Evolutionary conservation across 2,113 vertebrate genomes (phyloP).

Genomic region (Geothlypis trichas): DNA sequence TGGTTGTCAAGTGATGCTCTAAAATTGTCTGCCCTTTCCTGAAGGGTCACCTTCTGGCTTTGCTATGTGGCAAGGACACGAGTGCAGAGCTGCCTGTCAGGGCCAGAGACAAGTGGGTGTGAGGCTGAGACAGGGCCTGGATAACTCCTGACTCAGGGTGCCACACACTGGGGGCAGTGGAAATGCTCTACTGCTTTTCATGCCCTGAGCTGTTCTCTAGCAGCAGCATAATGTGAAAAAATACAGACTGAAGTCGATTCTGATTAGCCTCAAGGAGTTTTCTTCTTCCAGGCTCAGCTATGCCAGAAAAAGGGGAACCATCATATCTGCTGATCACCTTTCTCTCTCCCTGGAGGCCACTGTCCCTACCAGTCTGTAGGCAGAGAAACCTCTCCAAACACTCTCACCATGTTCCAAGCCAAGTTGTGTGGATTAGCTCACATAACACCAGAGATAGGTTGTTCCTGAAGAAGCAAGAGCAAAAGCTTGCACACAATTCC

Average conservation of each 20-base stretch:
- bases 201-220: background rate
- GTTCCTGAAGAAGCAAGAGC: background rate
- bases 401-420: background rate
- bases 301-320: background rate
- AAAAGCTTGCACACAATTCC: background rate
- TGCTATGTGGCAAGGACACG: fast-evolving
- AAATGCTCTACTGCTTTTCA: background rate
- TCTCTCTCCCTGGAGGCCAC: background rate
- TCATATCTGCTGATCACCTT: background rate
- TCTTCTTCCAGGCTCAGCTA: background rate
- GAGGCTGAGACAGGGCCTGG: background rate
- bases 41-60: background rate
- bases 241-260: background rate
- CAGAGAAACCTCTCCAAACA: background rate
- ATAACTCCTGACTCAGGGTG: too few species aligned
- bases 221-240: background rate
- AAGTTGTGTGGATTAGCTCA: background rate
- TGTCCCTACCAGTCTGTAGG: background rate
- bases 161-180: background rate
- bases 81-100: background rate
- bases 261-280: background rate
- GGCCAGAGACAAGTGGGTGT: fast-evolving
- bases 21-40: background rate
- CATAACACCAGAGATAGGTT: background rate
- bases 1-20: fast-evolving